These are phyloP conservation scores for Antedon mediterranea DNA, from an alignment of 53 echinoderm and acorn worm species.

Conservation along the genomic window DNA sequence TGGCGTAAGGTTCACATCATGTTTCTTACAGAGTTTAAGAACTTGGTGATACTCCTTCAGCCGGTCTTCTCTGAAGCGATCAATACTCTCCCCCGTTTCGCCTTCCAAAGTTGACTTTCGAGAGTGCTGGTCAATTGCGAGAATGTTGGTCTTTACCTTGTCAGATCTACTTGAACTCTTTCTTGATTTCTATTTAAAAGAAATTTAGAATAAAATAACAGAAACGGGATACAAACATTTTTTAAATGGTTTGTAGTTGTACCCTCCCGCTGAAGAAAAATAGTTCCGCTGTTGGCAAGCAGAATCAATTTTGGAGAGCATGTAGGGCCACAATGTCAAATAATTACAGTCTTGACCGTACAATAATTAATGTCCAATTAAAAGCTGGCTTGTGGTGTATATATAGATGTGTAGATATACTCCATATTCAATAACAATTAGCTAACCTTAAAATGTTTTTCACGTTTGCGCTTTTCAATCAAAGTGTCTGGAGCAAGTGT, in stretches of 20 bases:
- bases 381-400: too few species aligned
- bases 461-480: constrained; percentile 81
- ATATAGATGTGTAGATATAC: too few species aligned
- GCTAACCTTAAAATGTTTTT: constrained; percentile 18
- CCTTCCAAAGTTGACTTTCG: constrained; percentile 50
- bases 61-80: constrained; percentile 63
- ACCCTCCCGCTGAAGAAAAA: too few species aligned
- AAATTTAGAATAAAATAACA: too few species aligned
- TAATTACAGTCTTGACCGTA: too few species aligned
- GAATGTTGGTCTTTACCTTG: constrained; percentile 64
- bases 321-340: too few species aligned
- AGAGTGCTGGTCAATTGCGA: constrained; percentile 52
- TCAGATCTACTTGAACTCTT: neutral
- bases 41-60: constrained; percentile 78
- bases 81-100: constrained; percentile 31
- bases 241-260: too few species aligned
- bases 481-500: constrained; percentile 56
- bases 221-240: too few species aligned
- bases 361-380: too few species aligned
- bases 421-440: neutral
- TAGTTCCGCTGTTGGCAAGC: too few species aligned
- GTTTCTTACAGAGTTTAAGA: constrained; percentile 50
- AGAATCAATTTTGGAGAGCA: too few species aligned
- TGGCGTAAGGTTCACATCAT: constrained; percentile 50
- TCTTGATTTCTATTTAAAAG: neutral